These are phyloP conservation scores for Sorex fumeus DNA, from an alignment of 2,113 vertebrate species.

Conservation along the genomic window DNA sequence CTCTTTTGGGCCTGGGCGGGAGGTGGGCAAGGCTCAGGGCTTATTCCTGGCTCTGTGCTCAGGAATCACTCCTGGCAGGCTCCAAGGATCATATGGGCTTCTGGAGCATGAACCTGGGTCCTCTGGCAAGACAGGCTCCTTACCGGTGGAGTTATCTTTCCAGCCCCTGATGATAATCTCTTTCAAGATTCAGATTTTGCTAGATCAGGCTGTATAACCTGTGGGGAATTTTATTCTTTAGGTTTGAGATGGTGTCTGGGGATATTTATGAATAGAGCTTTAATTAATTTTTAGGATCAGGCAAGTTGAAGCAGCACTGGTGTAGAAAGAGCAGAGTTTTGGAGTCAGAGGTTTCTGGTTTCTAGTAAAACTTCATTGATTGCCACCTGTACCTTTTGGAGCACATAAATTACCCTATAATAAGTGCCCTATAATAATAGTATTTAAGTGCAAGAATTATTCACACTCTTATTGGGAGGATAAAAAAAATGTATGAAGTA, in stretches of 20 bases:
- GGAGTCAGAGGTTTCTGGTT: not conserved
- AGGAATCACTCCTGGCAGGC: too few species aligned
- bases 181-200: constrained; percentile 52
- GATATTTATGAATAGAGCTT: not conserved
- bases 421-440: constrained; percentile 5
- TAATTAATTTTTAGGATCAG: constrained; percentile 10
- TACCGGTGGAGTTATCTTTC: too few species aligned
- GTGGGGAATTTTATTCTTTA: constrained; percentile 41
- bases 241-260: not conserved
- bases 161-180: not conserved
- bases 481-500: constrained; percentile 37
- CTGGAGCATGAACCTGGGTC: too few species aligned
- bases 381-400: constrained; percentile 27
- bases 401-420: not conserved
- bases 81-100: too few species aligned
- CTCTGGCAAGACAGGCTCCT: not conserved
- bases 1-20: too few species aligned
- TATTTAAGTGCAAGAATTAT: not conserved
- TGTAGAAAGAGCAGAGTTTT: constrained; percentile 18
- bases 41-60: too few species aligned
- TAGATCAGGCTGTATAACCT: not conserved
- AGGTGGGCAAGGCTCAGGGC: too few species aligned
- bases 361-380: constrained; percentile 7
- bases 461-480: constrained; percentile 22
- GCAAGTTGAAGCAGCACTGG: not conserved